Base-by-base conservation (phyloP, 2,797 vertebrate species). In the Muraenolepis orangiensis region DNA sequence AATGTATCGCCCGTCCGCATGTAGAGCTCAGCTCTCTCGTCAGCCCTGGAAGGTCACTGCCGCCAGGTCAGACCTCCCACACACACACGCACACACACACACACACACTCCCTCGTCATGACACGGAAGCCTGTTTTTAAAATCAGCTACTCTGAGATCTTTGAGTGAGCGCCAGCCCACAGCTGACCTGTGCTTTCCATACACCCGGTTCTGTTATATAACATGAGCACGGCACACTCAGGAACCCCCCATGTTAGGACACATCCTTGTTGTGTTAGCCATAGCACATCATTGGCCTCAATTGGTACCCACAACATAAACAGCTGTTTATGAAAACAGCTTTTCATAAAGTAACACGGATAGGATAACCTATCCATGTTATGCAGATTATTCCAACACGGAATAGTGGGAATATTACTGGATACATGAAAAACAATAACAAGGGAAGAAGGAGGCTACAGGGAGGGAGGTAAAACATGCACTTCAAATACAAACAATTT, bases 151-250 rank as follows among this genome's bases (percentile, higher is more conserved):
- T 3, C 79, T 78, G 30, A 42, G 20, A 29, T 64, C 4, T 46
- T 18, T 69, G 4, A 26, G 12, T 13, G 26, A 72, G 42, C 28
- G 14, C 66, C n/a, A n/a, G n/a, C n/a, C n/a, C 29, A 51, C 18
- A 30, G 16, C n/a, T 46, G 38, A 61, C 18, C 32, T 40, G 32
- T 6, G 74, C 40, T 42, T 16, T 6, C 26, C 68, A n/a, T 70
- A 12, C 8, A 46, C n/a, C n/a, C 76, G n/a, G 74, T 34, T 8
- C 32, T 8, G 57, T 76, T 76, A 76, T n/a, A 36, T 77, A 75
- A 80, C 26, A 31, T n/a, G 0, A 30, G 16, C n/a, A 74, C 36
- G 46, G 26, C 42, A 75, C 2, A 28, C 72, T 32, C 67, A 18
- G 73, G 36, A 29, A 31, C 11, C n/a, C 16, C 2, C n/a, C 26